Conservation (phyloP, 2,888 invertebrate species). For the Aspidapion aeneum region DNA sequence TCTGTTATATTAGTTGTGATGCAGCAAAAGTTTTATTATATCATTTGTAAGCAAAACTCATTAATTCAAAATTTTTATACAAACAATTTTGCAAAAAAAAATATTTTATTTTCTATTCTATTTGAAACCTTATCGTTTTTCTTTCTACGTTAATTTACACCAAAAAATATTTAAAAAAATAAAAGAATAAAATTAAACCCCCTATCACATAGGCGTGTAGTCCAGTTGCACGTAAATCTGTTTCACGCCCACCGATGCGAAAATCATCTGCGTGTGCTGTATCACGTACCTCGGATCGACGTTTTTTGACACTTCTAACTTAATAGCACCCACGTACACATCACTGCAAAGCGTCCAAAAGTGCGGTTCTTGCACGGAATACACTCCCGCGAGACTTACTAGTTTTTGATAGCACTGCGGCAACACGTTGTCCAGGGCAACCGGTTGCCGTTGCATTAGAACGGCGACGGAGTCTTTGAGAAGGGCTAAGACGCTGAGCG, state of each 20-base stretch:
- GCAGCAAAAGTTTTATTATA: too few species aligned
- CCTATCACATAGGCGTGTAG: constrained; percentile 72
- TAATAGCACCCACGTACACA: constrained; percentile 87
- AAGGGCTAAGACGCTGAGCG: constrained; percentile 78
- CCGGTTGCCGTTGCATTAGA: constrained; percentile 92
- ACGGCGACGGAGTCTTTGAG: constrained; percentile 86
- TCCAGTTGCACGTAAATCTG: constrained; percentile 93
- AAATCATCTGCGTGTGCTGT: constrained; percentile 91
- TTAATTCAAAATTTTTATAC: too few species aligned
- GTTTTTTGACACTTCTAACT: constrained; percentile 90
- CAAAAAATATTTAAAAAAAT: neutral
- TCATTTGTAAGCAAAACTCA: too few species aligned
- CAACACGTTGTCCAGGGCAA: constrained; percentile 73
- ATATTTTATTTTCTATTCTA: too few species aligned
- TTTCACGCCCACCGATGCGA: constrained; percentile 86
- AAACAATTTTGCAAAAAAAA: too few species aligned
- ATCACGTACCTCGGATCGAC: constrained; percentile 92
- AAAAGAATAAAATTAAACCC: neutral
- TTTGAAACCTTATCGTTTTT: too few species aligned
- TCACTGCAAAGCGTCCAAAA: constrained; percentile 98
- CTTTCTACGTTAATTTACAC: too few species aligned
- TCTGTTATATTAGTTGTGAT: too few species aligned
- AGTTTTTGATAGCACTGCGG: constrained; percentile 89
- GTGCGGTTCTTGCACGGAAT: constrained; percentile 95
- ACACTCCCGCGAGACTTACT: constrained; percentile 88